Percentiles rank a stretch among this genome's conserved stretches.
phyloP scores from a whole-genome alignment of 2,797 vertebrate species.

The Delichon dasypus region DNA sequence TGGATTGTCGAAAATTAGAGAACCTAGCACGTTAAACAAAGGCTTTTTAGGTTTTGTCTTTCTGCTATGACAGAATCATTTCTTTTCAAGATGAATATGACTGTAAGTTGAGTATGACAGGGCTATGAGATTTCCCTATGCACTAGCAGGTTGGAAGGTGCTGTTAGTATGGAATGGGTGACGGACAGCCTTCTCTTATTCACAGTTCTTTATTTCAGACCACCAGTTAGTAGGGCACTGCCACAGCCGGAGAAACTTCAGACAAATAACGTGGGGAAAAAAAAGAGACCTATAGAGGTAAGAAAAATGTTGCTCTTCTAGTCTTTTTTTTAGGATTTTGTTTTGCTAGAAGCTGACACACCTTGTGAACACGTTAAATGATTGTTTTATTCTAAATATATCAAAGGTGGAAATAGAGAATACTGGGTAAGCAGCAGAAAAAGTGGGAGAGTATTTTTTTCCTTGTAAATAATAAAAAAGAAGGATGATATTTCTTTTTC shows the following conservation, averaged over 20 bases:
- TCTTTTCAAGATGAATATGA: not conserved
- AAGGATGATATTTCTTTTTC: not conserved
- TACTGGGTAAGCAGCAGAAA: not conserved
- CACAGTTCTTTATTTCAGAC: constrained; percentile 87
- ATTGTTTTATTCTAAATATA: not conserved
- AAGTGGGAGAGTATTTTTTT: not conserved
- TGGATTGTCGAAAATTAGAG: not conserved
- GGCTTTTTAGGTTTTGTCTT: not conserved
- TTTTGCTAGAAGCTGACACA: not conserved
- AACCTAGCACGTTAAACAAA: not conserved
- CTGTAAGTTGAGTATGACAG: not conserved
- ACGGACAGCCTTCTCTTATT: constrained; percentile 74
- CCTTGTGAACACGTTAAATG: not conserved
- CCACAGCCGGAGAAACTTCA: constrained; percentile 97
- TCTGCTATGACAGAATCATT: not conserved
- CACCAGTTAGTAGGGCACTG: constrained; percentile 95
- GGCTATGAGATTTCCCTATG: not conserved
- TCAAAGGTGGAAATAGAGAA: not conserved
- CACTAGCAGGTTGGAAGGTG: constrained; percentile 32
- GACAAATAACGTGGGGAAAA: constrained; percentile 98
- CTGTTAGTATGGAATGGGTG: constrained; percentile 59
- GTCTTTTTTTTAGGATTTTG: not conserved
- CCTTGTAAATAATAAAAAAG: not conserved
- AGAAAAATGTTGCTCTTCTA: not conserved
- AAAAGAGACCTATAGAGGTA: constrained; percentile 97